Evolutionary conservation across 2,888 invertebrate species (phyloP), one percentile per base, ranked within the genome.

Genomic region (Embidobia sp.): DNA sequence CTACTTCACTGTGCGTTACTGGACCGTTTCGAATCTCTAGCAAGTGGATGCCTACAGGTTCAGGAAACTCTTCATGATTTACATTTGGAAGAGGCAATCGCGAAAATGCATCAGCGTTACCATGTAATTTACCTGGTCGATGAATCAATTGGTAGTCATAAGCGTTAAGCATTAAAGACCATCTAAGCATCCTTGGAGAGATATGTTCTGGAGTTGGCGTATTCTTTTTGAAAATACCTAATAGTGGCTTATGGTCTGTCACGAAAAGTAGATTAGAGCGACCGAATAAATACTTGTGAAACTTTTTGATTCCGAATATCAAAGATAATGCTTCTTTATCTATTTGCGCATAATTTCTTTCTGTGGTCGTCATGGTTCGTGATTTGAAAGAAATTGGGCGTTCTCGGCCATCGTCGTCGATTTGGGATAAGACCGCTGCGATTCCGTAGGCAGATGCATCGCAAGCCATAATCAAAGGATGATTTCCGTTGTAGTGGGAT

Each of bases 401-500:
- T 42, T 79, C 79, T 6, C 13, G 35, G 11, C 73, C 66, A 7
- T 40, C 13, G 1, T 73, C 7, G 78, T 61, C 22, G 3, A 64
- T 40, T n/a, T 82, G 83, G 6, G 78, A 73, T 6, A 84, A n/a
- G n/a, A 83, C 85, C 5, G 87, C 81, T 2, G 85, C 87, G 5
- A 87, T 19, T 4, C 86, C 86, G 29, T 82, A 79, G 8, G 84
- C 82, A 5, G 86, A 88, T 0, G 89, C 90, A 81, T 90, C 90
- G 35, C 86, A 85, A 0, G 88, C 84, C 3, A 90, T 55, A 15
- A 80, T 70, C 2, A 89, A 26, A 16, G 82, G 81, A 1, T 64
- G 29, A 1, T 55, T 42, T 1, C 66, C 44, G 53, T 82, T 73
- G 42, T 76, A 83, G 64, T 81, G 80, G 2, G 35, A 27, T 10